Base-by-base conservation (phyloP, 2,797 vertebrate genomes). In the Margarornis squamiger region DNA sequence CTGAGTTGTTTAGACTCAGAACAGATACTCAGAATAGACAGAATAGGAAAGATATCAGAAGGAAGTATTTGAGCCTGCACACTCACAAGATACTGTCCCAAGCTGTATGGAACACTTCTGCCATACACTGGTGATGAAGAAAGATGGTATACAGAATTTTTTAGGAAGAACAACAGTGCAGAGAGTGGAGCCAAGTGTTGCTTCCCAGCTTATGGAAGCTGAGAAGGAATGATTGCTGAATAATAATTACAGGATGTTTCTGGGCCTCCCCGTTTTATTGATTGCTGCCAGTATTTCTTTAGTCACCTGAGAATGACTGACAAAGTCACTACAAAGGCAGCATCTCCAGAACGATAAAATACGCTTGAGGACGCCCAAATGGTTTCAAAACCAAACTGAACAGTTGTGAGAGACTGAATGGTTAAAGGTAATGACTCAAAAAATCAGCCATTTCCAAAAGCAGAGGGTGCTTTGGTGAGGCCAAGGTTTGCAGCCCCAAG, bases 1-100 rank as follows among this genome's bases (percentile, higher is more conserved):
- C 83, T 81, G 79, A 67, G 72, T 80, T 91, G 23, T 90, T 90
- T 80, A 81, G 86, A 71, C 48, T 86, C 45, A 91, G 75, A 91
- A 91, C 73, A 94, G 55, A 55, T 80, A 70, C 45, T 59, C 59
- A 66, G 73, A 72, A 66, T 10, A 18, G 58, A 83, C 48, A 80
- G 80, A 95, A 80, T 38, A 66, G 46, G 49, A 67, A 52, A 92
- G 65, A 39, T 41, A 67, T 41, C 51, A 73, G 29, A 65, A 83
- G 67, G 55, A 81, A 78, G 32, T 17, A 43, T 26, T 49, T 38
- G 55, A 82, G 58, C 34, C 45, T 34, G 54, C 57, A 81, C 32
- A 19, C 29, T 80, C 48, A 55, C 0, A 10, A 59, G 66, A 76
- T 34, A 78, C 2, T 90, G 78, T 39, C 32, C 45, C 36, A 76